Percentiles rank a stretch among this genome's conserved stretches.
phyloP scores from a whole-genome alignment of 2,797 vertebrate species.

The Microhierax caerulescens region DNA sequence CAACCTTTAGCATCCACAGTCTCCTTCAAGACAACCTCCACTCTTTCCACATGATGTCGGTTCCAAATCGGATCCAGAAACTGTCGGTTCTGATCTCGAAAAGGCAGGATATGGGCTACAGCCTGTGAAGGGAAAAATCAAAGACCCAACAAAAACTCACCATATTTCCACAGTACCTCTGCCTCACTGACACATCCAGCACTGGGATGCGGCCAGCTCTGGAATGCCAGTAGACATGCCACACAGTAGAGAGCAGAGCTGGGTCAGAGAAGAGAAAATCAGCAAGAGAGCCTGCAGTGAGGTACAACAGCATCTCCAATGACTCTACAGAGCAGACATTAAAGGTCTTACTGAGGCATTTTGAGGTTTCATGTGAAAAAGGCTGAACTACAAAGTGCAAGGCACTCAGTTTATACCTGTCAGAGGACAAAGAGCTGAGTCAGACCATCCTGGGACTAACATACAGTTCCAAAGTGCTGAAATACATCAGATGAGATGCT shows the following conservation, averaged over 20 bases:
- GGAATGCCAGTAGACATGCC: background rate
- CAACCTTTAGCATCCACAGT: conserved; percentile 91
- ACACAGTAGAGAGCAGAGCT: background rate
- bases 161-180: background rate
- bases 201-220: background rate
- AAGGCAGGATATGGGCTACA: conserved; percentile 91
- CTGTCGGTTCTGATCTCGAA: conserved; percentile 86
- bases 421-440: conserved; percentile 29
- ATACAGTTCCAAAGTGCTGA: background rate
- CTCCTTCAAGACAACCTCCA: conserved; percentile 94
- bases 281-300: background rate
- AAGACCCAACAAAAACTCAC: background rate
- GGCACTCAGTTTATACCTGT: background rate
- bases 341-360: background rate
- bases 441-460: background rate
- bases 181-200: background rate
- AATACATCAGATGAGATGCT: background rate
- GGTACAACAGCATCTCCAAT: background rate
- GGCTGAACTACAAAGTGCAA: background rate
- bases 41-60: conserved; percentile 87
- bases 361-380: background rate
- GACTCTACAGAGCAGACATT: background rate
- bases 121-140: conserved; percentile 75
- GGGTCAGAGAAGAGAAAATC: background rate
- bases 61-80: conserved; percentile 91